Evolutionary conservation across 2,888 invertebrate species (phyloP), one percentile per base, ranked within the genome.

Genomic region (Aleiodes testaceus): DNA sequence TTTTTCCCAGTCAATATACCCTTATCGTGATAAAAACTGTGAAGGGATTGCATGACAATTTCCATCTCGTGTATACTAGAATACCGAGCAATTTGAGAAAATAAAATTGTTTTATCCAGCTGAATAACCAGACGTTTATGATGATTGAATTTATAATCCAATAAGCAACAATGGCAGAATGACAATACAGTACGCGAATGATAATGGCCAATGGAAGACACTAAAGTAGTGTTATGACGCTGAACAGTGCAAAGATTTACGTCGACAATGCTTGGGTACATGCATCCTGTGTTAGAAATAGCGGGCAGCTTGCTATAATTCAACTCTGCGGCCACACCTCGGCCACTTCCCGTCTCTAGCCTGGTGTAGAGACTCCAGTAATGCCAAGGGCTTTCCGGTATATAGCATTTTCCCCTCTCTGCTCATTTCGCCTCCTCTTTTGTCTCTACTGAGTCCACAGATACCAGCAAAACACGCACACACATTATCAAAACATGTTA

Each of bases 241-340:
- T 81, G 79, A 80, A 80, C 80, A 79, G 82, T 79, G 76, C 75
- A 79, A 83, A 85, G 84, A 85, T 85, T 85, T 85, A 85, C 84
- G 81, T 79, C 77, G 79, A 76, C 81, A 79, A 59, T 18, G n/a
- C 18, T 6, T 42, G 55, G 59, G 45, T 45, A 45, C 84, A 81
- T 84, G 81, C 82, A 85, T 85, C 84, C 84, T 84, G 83, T 84
- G 85, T 83, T 16, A 63, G 20, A 85, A 85, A 85, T 84, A 84
- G 82, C 81, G 82, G 84, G 82, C 84, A 84, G 82, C 82, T 84
- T 83, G 85, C 83, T 84, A 85, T 85, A 85, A 85, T 84, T 85
- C 85, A 86, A 84, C 83, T 85, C 81, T 80, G 82, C 81, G 82
- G 82, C 85, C 85, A 84, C 85, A 85, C 85, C 85, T 86, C 82